Evolutionary conservation across 2,113 vertebrate genomes (phyloP), one percentile per base, ranked within the genome.

Genomic region (Leucopsar rothschildi): DNA sequence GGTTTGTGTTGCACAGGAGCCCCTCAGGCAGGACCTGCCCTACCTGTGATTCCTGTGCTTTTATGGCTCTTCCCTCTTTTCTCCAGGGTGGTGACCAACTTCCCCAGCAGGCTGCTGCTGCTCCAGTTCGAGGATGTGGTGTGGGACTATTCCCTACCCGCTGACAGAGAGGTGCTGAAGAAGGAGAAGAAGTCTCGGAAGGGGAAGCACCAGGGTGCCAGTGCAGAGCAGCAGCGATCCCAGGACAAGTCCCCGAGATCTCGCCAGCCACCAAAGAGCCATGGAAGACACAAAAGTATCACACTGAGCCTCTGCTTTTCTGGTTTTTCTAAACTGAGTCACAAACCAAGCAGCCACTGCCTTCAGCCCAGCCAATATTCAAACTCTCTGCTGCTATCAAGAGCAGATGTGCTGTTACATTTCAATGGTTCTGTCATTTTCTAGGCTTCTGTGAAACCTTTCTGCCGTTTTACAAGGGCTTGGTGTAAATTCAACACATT

Each of bases 1-100:
- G 33, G 47, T 15, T 59, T 52, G 57, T 31, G 35, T 2, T 50
- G 39, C 28, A 33, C n/a, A 31, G 3, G 59, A 44, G 9, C 7
- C 61, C 15, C n/a, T 69, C 19, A 6, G 72, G 53, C 8, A 31
- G n/a, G 16, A 37, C 5, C 55, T 15, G 60, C 37, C 2, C 2
- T 3, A 16, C 20, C 37, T 27, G 6, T 2, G 17, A 12, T 15
- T 33, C 27, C 33, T 10, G 37, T 21, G 83, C 53, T 85, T 17
- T 22, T 39, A 6, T 0, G 5, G 29, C 56, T 57, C 35, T 47
- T 10, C 12, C n/a, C 61, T 80, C 40, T 52, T 57, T 65, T 40
- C 83, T 82, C 56, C 89, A 99, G 99, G 87, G 97, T 99, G 79
- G 83, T 99, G 87, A 98, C 98, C 95, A 99, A 99, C 84, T 98